A percentile compares a stretch with the other conserved stretches of the same genome.
Conservation (phyloP, 1,140 invertebrate species). For the Phthorimaea operculella region DNA sequence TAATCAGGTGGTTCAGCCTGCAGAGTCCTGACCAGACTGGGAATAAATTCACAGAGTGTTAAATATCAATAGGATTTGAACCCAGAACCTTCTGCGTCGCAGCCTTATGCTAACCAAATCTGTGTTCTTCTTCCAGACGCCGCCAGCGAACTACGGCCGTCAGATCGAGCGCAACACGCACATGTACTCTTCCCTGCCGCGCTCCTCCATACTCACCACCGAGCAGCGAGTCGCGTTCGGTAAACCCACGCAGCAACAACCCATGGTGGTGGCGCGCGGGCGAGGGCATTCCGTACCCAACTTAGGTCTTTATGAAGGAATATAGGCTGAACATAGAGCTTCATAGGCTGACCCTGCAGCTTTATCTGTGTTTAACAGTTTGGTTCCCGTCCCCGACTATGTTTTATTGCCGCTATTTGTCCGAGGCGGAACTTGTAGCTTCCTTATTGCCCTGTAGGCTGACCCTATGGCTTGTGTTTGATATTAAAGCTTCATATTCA, state of each 20-base stretch:
- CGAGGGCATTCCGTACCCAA: constrained; percentile 91
- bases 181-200: constrained; percentile 83
- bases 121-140: constrained; percentile 67
- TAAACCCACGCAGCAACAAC: constrained; percentile 43
- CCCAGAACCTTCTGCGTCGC: too few species aligned
- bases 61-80: too few species aligned
- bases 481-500: constrained; percentile 64
- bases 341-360: neutral
- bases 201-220: constrained; percentile 68
- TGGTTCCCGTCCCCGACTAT: constrained; percentile 80
- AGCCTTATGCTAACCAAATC: too few species aligned
- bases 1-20: too few species aligned
- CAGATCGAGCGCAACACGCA: constrained; percentile 73
- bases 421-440: neutral
- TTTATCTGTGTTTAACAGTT: neutral
- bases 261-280: constrained; percentile 71
- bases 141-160: constrained; percentile 74
- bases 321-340: neutral
- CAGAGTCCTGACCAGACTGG: too few species aligned
- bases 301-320: constrained; percentile 77
- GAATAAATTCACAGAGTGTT: too few species aligned
- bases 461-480: too few species aligned
- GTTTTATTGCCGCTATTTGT: constrained; percentile 46
- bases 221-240: constrained; percentile 58
- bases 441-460: neutral